phyloP scores from a whole-genome alignment of 2,113 vertebrate species.

The Eurystomus gularis region DNA sequence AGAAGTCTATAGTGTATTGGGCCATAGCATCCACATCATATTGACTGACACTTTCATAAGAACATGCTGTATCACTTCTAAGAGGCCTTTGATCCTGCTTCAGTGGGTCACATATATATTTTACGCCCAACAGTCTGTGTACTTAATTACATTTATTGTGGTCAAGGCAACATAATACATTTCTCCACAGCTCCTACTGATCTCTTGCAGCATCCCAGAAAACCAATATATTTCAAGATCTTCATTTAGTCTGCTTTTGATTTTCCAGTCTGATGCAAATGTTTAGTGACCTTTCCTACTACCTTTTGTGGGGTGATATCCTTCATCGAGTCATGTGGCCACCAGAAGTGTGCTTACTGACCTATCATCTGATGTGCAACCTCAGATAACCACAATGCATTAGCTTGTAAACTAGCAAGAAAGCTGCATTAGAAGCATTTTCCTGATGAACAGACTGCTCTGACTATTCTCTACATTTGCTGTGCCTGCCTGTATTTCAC shows the following conservation, averaged over 20 bases:
- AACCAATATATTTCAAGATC: background rate
- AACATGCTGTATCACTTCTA: background rate
- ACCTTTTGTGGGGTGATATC: background rate
- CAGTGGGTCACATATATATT: background rate
- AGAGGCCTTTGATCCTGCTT: background rate
- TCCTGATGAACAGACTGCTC: background rate
- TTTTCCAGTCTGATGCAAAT: slow-evolving; percentile 9
- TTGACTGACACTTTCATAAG: background rate
- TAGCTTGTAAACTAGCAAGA: background rate
- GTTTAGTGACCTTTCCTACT: background rate
- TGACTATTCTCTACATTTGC: background rate
- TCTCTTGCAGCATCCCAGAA: background rate
- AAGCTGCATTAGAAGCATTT: background rate
- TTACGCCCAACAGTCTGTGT: background rate
- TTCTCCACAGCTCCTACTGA: background rate
- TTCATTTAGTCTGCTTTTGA: background rate
- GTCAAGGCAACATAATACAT: background rate
- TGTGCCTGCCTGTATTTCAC: background rate
- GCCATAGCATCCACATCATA: fast-evolving
- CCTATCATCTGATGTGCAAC: background rate
- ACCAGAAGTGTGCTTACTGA: background rate
- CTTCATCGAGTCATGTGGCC: background rate
- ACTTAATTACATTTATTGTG: background rate
- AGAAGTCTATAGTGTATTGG: background rate
- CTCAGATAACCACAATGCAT: background rate